Conservation (phyloP, 2,888 invertebrate genomes). For the Gastracanthus pulcherrimus region DNA sequence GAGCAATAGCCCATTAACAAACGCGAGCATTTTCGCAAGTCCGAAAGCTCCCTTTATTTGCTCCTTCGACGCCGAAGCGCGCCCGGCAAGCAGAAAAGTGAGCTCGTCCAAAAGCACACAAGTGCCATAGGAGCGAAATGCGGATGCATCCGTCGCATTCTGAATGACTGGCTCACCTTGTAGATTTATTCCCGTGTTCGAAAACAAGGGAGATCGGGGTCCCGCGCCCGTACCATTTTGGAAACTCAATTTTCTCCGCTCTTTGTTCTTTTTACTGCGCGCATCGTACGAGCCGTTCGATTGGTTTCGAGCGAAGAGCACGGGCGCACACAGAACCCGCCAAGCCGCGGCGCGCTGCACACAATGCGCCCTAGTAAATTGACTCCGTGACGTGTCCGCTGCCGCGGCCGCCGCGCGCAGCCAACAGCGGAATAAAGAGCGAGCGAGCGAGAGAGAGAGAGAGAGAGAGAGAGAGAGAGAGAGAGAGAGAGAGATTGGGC, state of each 20-base stretch:
- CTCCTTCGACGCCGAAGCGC: background rate
- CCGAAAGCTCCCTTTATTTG: background rate
- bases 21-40: no score
- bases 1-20: slow-evolving; percentile 10
- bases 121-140: no score
- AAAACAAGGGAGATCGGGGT: background rate
- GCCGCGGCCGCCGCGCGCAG: no score
- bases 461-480: slow-evolving; percentile 35
- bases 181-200: slow-evolving; percentile 10
- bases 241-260: slow-evolving; percentile 48
- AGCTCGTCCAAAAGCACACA: no score
- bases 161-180: no score
- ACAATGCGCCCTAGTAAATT: slow-evolving; percentile 59
- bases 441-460: slow-evolving; percentile 28
- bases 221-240: slow-evolving; percentile 19
- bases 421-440: slow-evolving; percentile 2
- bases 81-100: background rate
- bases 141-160: no score
- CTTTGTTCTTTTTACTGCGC: slow-evolving; percentile 46
- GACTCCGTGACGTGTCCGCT: slow-evolving; percentile 59
- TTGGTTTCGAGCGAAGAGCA: slow-evolving; percentile 20
- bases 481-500: slow-evolving; percentile 34
- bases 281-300: slow-evolving; percentile 20
- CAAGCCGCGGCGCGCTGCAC: background rate
- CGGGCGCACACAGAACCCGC: background rate